A percentile compares a stretch with the other conserved stretches of the same genome.
phyloP scores from a whole-genome alignment of 2,888 invertebrate genomes.

The Drosophila barbarae region DNA sequence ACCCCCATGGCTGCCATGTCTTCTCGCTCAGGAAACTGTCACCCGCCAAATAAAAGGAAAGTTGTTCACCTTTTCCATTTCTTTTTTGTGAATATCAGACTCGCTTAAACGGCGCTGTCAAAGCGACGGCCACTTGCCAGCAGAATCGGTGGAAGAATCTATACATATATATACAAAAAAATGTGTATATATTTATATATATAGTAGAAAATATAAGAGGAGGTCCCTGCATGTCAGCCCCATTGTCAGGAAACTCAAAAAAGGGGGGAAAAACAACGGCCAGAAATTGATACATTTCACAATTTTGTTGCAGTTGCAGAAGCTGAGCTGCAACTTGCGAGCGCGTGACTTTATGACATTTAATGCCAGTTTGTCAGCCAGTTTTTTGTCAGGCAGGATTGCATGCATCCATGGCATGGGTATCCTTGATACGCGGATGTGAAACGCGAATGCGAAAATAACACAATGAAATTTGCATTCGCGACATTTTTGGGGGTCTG shows the following conservation, averaged over 20 bases:
- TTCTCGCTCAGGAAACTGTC: slow-evolving; percentile 50
- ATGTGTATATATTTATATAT: background rate
- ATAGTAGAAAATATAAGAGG: background rate
- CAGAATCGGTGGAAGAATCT: slow-evolving; percentile 7
- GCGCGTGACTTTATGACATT: slow-evolving; percentile 72
- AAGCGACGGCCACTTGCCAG: slow-evolving; percentile 61
- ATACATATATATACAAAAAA: background rate
- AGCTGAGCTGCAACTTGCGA: slow-evolving; percentile 6
- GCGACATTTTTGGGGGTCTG: slow-evolving; percentile 12
- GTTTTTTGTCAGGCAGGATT: slow-evolving; percentile 29
- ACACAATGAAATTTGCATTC: slow-evolving; percentile 66
- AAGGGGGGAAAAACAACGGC: slow-evolving; percentile 41
- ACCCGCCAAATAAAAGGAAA: slow-evolving; percentile 37
- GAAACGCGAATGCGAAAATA: slow-evolving; percentile 64
- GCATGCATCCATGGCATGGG: slow-evolving; percentile 38
- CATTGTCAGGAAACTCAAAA: slow-evolving; percentile 27
- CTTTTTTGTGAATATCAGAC: slow-evolving; percentile 6
- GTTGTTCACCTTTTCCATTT: slow-evolving; percentile 20
- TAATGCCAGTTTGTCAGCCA: slow-evolving; percentile 66
- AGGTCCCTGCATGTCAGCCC: slow-evolving; percentile 49
- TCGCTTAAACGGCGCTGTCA: slow-evolving; percentile 61
- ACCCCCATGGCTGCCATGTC: slow-evolving; percentile 15
- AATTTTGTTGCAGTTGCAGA: slow-evolving; percentile 29
- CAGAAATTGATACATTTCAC: slow-evolving; percentile 70
- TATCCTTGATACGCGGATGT: slow-evolving; percentile 27